phyloP scores from a whole-genome alignment of 37 sponge, comb jelly and placozoan genomes.

The Mnemiopsis leidyi region DNA sequence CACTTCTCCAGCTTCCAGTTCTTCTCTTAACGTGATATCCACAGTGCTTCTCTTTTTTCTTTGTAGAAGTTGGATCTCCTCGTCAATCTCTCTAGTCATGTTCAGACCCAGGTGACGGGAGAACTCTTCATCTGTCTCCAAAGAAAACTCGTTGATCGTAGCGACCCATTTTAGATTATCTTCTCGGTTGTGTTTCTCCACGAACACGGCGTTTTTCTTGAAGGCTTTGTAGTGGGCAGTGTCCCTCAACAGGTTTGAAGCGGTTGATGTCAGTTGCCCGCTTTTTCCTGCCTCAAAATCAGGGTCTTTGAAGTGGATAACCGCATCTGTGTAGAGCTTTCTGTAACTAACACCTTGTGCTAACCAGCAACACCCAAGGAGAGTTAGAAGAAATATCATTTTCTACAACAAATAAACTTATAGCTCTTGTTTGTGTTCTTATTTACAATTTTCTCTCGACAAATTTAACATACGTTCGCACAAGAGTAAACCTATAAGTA shows the following conservation, averaged over 20 bases:
- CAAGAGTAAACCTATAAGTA: too few relatives aligned
- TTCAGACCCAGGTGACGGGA: background rate
- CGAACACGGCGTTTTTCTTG: background rate
- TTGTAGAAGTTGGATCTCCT: background rate
- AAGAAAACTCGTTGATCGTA: background rate
- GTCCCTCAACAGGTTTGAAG: background rate
- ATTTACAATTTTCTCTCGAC: too few relatives aligned
- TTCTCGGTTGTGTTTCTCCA: background rate
- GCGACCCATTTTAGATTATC: background rate
- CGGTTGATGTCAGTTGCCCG: background rate
- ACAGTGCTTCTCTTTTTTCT: background rate
- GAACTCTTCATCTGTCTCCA: constrained; percentile 21
- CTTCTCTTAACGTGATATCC: background rate
- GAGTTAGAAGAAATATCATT: too few relatives aligned
- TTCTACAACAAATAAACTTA: too few relatives aligned
- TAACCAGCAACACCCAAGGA: background rate
- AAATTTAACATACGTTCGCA: too few relatives aligned
- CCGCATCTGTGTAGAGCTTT: background rate
- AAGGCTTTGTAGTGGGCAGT: background rate
- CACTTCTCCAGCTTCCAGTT: background rate
- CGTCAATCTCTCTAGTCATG: background rate
- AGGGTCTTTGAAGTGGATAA: constrained; percentile 20
- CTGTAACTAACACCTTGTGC: background rate
- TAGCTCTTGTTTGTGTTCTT: too few relatives aligned
- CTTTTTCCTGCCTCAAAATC: background rate